Base-by-base conservation (phyloP, 2,888 invertebrate species). In the Platycheirus rosarum region DNA sequence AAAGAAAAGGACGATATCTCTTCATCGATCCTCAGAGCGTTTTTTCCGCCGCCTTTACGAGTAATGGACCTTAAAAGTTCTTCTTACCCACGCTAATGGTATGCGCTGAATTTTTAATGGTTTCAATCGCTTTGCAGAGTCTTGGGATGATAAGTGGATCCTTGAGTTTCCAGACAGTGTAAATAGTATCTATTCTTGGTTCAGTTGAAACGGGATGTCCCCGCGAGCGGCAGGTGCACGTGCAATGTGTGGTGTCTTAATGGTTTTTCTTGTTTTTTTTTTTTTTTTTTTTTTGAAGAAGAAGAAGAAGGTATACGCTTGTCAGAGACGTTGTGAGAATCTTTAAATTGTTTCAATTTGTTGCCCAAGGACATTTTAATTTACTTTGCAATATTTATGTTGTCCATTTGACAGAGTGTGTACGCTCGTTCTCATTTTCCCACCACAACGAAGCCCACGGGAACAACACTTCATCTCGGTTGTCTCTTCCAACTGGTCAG, bases 101-200 rank as follows among this genome's bases (percentile, higher is more conserved):
- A 44, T 62, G 60, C 32, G 20, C 8, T 57, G 82, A 66, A 73
- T 73, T 63, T 13, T 82, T 68, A 82, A 82, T 82, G 82, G 26
- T 65, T 26, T 49, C 55, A 49, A 77, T 63, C 49, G 63, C 65
- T 48, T 37, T 51, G 57, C 20, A 55, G 29, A 51, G 51, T 66
- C 63, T 60, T 51, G 26, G 11, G 40, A 71, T 60, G 76, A 76
- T 76, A 75, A 75, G 74, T 75, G 60, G 65, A 74, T 69, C 16
- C 55, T 68, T 62, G 40, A 63, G 53, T 48, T 11, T 42, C 32
- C 74, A 60, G 57, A 63, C 44, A 57, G 46, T 60, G 65, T 29
- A 65, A 80, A 73, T 80, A 76, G 62, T 42, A 20, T 65, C 70
- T 80, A 70, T 75, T 70, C 69, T 65, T 80, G 57, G 65, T 40